These are phyloP conservation scores for Parauchenoglanis ngamensis DNA, from an alignment of 2,797 vertebrate species.

Conservation along the genomic window DNA sequence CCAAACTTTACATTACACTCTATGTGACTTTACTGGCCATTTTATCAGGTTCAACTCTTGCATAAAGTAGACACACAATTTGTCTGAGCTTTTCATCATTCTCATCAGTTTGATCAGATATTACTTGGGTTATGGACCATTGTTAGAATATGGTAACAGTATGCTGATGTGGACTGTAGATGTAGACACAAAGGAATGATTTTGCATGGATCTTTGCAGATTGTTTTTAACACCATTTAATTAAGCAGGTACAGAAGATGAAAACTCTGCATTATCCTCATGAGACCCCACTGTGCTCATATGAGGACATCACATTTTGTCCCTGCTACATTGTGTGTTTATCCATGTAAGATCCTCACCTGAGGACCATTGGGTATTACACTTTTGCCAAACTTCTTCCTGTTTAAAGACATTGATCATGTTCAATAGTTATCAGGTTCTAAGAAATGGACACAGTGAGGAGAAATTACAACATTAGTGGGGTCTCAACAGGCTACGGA, in stretches of 20 bases:
- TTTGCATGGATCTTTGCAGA: not conserved
- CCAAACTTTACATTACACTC: no score
- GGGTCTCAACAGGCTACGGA: not conserved
- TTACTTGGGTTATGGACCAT: not conserved
- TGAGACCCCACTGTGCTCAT: no score
- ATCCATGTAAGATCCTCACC: no score
- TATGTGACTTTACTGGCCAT: not conserved
- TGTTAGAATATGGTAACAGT: not conserved
- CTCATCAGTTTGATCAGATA: not conserved
- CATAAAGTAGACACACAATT: not conserved
- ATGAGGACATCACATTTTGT: no score
- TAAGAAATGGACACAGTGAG: no score
- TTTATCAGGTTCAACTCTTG: not conserved
- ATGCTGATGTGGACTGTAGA: not conserved
- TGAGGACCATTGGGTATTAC: no score
- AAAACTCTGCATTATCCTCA: not conserved
- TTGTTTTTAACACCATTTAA: not conserved
- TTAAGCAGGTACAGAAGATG: not conserved
- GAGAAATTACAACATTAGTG: no score
- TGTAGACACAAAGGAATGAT: not conserved
- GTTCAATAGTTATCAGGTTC: no score
- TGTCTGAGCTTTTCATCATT: not conserved
- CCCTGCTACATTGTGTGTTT: no score
- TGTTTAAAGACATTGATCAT: no score
- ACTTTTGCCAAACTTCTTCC: no score